Evolutionary conservation across 2,888 invertebrate species (phyloP).

Genomic region (Camptogramma bilineatum): DNA sequence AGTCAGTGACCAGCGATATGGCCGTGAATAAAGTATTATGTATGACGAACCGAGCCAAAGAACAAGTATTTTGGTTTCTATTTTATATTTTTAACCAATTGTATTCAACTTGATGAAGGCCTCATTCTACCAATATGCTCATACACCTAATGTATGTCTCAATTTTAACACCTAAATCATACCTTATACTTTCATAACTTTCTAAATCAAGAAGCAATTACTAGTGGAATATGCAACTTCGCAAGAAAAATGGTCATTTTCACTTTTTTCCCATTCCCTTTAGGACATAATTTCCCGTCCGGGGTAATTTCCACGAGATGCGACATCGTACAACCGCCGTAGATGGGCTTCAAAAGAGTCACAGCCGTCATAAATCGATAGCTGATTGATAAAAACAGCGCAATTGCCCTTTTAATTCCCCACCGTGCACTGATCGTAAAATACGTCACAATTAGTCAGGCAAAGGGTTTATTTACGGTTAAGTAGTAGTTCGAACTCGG

Average conservation of each 20-base stretch:
- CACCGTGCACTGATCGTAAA: constrained; percentile 70
- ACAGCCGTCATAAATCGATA: constrained; percentile 72
- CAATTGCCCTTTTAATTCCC: constrained; percentile 75
- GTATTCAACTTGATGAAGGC: not conserved
- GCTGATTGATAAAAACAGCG: constrained; percentile 65
- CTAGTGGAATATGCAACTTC: constrained; percentile 12
- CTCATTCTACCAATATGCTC: not conserved
- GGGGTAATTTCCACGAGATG: constrained; percentile 56
- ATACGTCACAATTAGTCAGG: constrained; percentile 80
- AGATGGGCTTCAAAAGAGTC: constrained; percentile 66
- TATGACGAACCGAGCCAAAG: not conserved
- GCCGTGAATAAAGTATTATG: constrained; percentile 5
- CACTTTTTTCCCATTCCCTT: constrained; percentile 53
- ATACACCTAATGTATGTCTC: not conserved
- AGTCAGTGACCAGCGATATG: constrained; percentile 10
- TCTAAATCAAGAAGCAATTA: constrained; percentile 15
- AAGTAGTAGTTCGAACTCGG: not conserved
- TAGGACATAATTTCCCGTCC: constrained; percentile 51
- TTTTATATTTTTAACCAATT: not conserved
- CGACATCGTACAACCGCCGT: constrained; percentile 62
- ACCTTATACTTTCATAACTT: not conserved
- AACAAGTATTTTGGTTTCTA: not conserved
- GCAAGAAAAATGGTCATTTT: constrained; percentile 42
- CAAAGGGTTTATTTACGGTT: constrained; percentile 66
- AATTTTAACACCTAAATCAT: not conserved